These are phyloP conservation scores for Sebastes trivittatus DNA, from an alignment of 2,797 vertebrate species.

Conservation along the genomic window DNA sequence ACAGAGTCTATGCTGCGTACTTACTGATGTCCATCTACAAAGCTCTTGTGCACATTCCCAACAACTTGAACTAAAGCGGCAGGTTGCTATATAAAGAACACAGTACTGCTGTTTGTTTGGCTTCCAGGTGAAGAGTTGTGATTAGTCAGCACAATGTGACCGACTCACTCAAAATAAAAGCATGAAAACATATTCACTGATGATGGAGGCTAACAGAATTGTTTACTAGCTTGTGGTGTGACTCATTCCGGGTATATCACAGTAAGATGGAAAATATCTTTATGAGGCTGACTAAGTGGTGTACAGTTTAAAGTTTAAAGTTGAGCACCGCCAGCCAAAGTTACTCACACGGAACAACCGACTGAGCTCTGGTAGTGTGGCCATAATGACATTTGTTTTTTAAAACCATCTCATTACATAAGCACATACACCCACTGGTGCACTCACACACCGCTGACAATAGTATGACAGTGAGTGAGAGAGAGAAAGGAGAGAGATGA, in stretches of 20 bases:
- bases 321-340: conserved; percentile 40
- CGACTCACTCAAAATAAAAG: conserved; percentile 27
- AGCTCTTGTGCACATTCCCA: conserved; percentile 18
- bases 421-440: neutral
- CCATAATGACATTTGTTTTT: conserved; percentile 19
- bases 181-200: conserved; percentile 37
- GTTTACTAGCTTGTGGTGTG: conserved; percentile 42
- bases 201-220: conserved; percentile 14
- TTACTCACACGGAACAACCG: conserved; percentile 52
- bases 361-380: conserved; percentile 11
- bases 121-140: conserved; percentile 4
- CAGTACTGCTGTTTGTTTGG: conserved; percentile 24
- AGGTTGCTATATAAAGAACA: conserved; percentile 31
- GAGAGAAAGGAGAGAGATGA: conserved; percentile 29
- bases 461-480: conserved; percentile 11
- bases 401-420: conserved; percentile 36
- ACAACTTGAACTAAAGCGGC: conserved; percentile 2
- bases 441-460: conserved; percentile 15
- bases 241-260: conserved; percentile 45
- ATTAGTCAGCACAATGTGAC: conserved; percentile 43
- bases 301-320: conserved; percentile 53
- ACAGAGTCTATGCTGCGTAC: conserved; percentile 3
- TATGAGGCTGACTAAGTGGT: conserved; percentile 54
- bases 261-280: conserved; percentile 62
- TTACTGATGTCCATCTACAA: neutral